Base-by-base conservation (phyloP, 2,113 vertebrate genomes). In the Oplegnathus fasciatus region DNA sequence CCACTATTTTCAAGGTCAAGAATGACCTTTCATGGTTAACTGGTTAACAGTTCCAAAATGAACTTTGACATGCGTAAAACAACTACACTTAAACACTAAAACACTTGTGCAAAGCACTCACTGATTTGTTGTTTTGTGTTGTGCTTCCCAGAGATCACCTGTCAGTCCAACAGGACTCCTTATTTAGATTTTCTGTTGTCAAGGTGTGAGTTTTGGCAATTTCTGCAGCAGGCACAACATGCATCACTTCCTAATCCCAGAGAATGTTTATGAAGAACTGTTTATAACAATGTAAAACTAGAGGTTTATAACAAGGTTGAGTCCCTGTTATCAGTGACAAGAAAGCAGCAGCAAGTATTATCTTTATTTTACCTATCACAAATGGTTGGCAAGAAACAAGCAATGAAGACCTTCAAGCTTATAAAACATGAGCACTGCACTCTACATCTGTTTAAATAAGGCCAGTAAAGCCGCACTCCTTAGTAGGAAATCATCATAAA, bases 401-500 rank as follows among this genome's bases (percentile, higher is more conserved):
- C 78, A 30, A 40, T 20, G 30, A 62, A 1, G 26, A 70, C 22
- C 8, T n/a, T 20, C 30, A 20, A 14, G 71, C 30, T 61, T 44
- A 54, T 85, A 15, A 80, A 85, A 65, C 52, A 71, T 2, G 11
- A 80, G 42, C 46, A 6, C 64, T 26, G 57, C 46, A 28, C 40
- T 62, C 46, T 69, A 46, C 67, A 44, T 86, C 79, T 75, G 71
- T 55, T 74, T 68, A 69, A 88, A 82, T 60, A 48, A 60, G 84
- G 20, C 14, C 70, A 68, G 60, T 83, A 77, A 86, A 86, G 80
- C 52, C 28, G 42, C 40, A 62, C 11, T 52, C 52, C 34, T 75
- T 22, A 55, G 32, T 54, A 32, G 61, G 58, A 82, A 79, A 80
- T 77, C 82, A 62, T 61, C 84, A 65, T 86, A 82, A 87, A 85